Evolutionary conservation across 2,797 vertebrate species (phyloP).

Genomic region (Clarias platycephalus): DNA sequence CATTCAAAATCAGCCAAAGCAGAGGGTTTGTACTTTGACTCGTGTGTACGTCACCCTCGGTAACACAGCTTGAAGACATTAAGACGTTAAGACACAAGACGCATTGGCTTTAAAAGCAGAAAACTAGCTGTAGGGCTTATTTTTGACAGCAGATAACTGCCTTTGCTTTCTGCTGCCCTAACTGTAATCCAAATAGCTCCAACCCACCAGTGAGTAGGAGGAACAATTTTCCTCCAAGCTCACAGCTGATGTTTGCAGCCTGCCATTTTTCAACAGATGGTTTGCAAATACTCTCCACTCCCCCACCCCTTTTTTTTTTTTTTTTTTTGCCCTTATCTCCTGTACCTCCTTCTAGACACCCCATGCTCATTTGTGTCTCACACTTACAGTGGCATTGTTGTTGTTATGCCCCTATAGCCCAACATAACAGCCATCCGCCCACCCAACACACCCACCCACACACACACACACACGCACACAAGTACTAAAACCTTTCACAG

Average conservation of each 20-base stretch:
- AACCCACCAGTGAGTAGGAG: constrained; percentile 30
- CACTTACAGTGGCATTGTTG: constrained; percentile 12
- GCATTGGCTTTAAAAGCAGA: constrained; percentile 27
- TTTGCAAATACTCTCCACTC: constrained; percentile 38
- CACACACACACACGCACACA: neutral
- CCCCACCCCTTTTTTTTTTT: neutral
- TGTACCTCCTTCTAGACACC: constrained; percentile 9
- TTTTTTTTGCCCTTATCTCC: neutral
- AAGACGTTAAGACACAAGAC: constrained; percentile 3
- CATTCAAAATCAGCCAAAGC: neutral
- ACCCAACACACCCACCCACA: neutral
- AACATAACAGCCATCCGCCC: neutral
- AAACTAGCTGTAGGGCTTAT: constrained; percentile 35
- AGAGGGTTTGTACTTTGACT: constrained; percentile 4
- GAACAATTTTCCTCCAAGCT: constrained; percentile 37
- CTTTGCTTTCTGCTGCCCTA: constrained; percentile 38
- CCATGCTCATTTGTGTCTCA: constrained; percentile 13
- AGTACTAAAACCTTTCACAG: neutral
- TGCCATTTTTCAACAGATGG: constrained; percentile 53
- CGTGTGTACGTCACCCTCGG: neutral
- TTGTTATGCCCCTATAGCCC: neutral
- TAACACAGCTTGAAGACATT: constrained; percentile 7
- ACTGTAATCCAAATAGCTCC: constrained; percentile 44
- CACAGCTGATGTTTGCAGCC: constrained; percentile 45
- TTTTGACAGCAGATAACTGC: constrained; percentile 42